Evolutionary conservation across 2,888 invertebrate species (phyloP), one percentile per base, ranked within the genome.

Genomic region (Petrophora chlorosata): DNA sequence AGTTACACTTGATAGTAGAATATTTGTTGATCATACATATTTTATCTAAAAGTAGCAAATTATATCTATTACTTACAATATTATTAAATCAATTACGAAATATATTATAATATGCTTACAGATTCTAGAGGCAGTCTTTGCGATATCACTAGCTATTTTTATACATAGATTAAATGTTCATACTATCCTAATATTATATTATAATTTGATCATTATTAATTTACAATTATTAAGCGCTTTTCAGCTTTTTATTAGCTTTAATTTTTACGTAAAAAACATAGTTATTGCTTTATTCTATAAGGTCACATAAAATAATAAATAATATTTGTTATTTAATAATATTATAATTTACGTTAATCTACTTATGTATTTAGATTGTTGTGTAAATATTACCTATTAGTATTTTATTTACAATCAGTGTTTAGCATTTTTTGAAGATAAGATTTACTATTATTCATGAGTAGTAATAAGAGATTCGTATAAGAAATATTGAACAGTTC

Each of bases 361-460:
- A 79, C 71, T 76, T 73, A 64, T 70, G 76, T 73, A 64, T 72
- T 77, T 78, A 75, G 66, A 72, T 82, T 83, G 85, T 88, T 88
- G 76, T 87, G 88, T 88, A 88, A 83, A 88, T 88, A 88, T 70
- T 78, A n/a, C n/a, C n/a, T n/a, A 48, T 79, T 68, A 66, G 70
- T 76, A 75, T 74, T 77, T 79, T 79, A 73, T 80, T 84, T 82
- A 76, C 69, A 64, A 72, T 75, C 73, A 74, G 75, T 73, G 72
- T 79, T 82, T 70, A 82, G 74, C 73, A 67, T 71, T 70, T 42
- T 53, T 53, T 67, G 59, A 55, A 50, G 58, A 54, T 71, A 73
- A 74, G 65, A 53, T 52, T 60, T 52, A 57, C 19, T 47, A 70
- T 69, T 67, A 68, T 73, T 73, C 69, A 72, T 78, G 65, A 63